Evolutionary conservation across 2,797 vertebrate genomes (phyloP).

Genomic region (Bryconaethiops microstoma): DNA sequence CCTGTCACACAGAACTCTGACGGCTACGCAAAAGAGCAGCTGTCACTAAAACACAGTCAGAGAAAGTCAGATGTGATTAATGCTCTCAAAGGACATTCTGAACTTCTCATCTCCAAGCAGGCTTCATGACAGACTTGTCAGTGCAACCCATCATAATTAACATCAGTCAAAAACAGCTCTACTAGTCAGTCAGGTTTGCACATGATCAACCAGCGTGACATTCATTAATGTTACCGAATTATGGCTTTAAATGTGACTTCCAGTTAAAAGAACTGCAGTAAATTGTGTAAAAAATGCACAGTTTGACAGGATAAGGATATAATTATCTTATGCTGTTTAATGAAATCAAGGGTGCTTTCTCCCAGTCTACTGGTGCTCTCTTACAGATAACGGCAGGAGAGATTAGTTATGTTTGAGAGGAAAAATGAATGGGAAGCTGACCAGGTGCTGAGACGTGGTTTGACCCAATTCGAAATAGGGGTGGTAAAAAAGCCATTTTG

Average conservation of each 20-base stretch:
- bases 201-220: conserved; percentile 7
- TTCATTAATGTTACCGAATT: background rate
- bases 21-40: conserved; percentile 34
- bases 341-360: too few species aligned
- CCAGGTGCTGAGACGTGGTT: background rate
- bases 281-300: background rate
- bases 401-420: background rate
- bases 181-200: background rate
- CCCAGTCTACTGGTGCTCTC: background rate
- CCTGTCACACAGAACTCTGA: conserved; percentile 31
- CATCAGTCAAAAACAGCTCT: conserved; percentile 21
- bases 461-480: background rate
- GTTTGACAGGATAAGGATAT: too few species aligned
- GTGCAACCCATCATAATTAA: conserved; percentile 26
- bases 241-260: background rate
- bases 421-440: background rate
- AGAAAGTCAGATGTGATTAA: conserved; percentile 19
- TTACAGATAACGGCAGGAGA: background rate
- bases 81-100: conserved; percentile 30
- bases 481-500: too few species aligned
- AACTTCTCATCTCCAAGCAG: conserved; percentile 8
- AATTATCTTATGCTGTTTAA: too few species aligned
- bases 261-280: too few species aligned
- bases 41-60: conserved; percentile 31
- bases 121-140: conserved; percentile 6